A percentile compares a stretch with the other conserved stretches of the same genome.
Evolutionary conservation across 1,140 invertebrate species (phyloP).

Genomic region (Anoplolepis gracilipes): DNA sequence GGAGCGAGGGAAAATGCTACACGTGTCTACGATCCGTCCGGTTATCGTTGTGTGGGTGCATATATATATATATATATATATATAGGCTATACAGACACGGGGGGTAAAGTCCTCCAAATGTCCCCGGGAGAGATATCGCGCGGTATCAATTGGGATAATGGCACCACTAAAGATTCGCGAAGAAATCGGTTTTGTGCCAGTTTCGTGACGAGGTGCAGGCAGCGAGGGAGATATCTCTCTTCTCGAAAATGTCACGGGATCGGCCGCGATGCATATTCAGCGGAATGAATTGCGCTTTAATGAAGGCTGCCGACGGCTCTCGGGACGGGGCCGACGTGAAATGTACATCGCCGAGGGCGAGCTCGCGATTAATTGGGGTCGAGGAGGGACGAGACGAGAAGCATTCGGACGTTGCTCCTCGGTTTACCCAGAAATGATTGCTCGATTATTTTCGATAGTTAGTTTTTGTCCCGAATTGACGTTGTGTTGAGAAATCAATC

Average conservation of each 20-base stretch:
- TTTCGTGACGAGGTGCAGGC: neutral
- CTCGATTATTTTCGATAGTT: constrained; percentile 34
- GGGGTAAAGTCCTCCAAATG: constrained; percentile 66
- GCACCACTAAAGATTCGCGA: constrained; percentile 51
- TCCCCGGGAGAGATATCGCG: constrained; percentile 64
- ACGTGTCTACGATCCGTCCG: constrained; percentile 33
- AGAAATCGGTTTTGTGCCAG: constrained; percentile 57
- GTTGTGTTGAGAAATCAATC: neutral
- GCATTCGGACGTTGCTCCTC: neutral
- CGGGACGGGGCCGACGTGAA: constrained; percentile 44
- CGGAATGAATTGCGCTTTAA: constrained; percentile 69
- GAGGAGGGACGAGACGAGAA: constrained; percentile 40
- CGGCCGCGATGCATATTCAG: constrained; percentile 66
- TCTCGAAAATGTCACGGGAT: constrained; percentile 55
- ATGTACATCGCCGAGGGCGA: constrained; percentile 66
- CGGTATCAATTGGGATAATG: constrained; percentile 74
- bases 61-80: too few relatives aligned
- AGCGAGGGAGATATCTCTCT: constrained; percentile 28
- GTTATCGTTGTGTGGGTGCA: constrained; percentile 10
- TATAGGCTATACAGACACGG: neutral
- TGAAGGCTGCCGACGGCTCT: constrained; percentile 58
- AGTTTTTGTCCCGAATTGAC: neutral
- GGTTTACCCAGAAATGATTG: neutral
- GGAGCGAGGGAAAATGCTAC: constrained; percentile 24
- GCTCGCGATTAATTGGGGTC: constrained; percentile 65